These are phyloP conservation scores for Drosophila monieri DNA, from an alignment of 2,888 invertebrate species.

Conservation along the genomic window DNA sequence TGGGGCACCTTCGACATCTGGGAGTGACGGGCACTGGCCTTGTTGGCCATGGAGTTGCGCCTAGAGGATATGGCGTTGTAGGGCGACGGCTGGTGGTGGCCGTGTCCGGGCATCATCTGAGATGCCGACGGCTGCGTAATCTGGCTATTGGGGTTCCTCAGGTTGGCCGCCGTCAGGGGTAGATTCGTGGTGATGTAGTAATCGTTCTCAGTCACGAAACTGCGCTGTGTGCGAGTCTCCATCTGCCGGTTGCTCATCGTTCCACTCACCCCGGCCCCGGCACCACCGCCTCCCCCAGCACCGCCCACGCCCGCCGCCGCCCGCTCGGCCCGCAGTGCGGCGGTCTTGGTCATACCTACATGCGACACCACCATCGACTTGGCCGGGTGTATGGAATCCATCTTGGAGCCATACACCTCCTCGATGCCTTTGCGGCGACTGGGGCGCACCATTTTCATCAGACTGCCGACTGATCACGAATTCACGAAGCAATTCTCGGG, in stretches of 20 bases:
- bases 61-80: constrained; percentile 49
- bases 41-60: constrained; percentile 31
- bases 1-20: constrained; percentile 44
- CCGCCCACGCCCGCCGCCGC: background rate
- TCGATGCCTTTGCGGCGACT: constrained; percentile 77
- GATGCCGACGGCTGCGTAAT: constrained; percentile 22
- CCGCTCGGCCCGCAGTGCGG: constrained; percentile 53
- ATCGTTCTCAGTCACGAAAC: constrained; percentile 65
- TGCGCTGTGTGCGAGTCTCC: constrained; percentile 63
- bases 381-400: constrained; percentile 53
- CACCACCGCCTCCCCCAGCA: constrained; percentile 10
- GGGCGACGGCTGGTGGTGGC: constrained; percentile 27
- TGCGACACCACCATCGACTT: constrained; percentile 51
- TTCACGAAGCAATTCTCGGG: background rate
- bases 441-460: constrained; percentile 77
- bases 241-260: constrained; percentile 41
- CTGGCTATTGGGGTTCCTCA: constrained; percentile 38
- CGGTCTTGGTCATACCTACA: constrained; percentile 51
- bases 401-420: constrained; percentile 77
- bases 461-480: background rate
- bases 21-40: constrained; percentile 47
- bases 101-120: constrained; percentile 25
- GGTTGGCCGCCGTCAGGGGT: constrained; percentile 52
- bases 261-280: constrained; percentile 12
- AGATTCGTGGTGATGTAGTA: constrained; percentile 68